Evolutionary conservation across 2,888 invertebrate genomes (phyloP).

Genomic region (Dasypogon diadema): DNA sequence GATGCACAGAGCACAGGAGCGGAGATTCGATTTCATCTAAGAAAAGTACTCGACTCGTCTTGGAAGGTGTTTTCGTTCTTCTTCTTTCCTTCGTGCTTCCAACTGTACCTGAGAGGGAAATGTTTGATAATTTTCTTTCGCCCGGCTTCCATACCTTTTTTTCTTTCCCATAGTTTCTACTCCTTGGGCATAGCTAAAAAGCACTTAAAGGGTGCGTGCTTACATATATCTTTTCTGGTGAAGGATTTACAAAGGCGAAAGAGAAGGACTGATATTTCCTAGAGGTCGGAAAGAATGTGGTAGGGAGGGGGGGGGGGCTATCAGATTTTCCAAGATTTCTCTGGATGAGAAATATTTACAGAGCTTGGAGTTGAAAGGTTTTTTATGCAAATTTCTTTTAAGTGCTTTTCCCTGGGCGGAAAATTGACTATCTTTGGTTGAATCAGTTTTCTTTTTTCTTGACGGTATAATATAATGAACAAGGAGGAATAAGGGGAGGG

Average conservation of each 20-base stretch:
- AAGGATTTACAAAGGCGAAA: not conserved
- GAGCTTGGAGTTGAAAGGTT: not conserved
- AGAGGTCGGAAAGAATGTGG: too few species aligned
- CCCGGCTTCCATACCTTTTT: not conserved
- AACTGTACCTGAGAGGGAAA: constrained; percentile 39
- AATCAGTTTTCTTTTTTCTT: too few species aligned
- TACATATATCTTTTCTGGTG: not conserved
- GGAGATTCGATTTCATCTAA: constrained; percentile 17
- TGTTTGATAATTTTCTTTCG: constrained; percentile 14
- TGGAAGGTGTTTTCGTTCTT: constrained; percentile 1
- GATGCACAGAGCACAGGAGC: not conserved
- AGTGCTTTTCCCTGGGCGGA: constrained; percentile 2
- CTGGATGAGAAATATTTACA: not conserved
- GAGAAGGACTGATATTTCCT: not conserved
- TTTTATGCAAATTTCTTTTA: constrained; percentile 19
- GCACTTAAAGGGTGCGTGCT: not conserved
- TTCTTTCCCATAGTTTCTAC: not conserved
- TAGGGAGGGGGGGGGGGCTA: too few species aligned
- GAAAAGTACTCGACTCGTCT: constrained; percentile 5
- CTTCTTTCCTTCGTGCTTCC: constrained; percentile 12
- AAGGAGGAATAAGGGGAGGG: too few species aligned
- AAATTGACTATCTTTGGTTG: constrained; percentile 1
- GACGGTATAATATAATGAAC: too few species aligned
- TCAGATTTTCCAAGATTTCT: too few species aligned
- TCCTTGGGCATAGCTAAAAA: not conserved